Base-by-base conservation (phyloP, 2,113 vertebrate species). In the Channa argus region DNA sequence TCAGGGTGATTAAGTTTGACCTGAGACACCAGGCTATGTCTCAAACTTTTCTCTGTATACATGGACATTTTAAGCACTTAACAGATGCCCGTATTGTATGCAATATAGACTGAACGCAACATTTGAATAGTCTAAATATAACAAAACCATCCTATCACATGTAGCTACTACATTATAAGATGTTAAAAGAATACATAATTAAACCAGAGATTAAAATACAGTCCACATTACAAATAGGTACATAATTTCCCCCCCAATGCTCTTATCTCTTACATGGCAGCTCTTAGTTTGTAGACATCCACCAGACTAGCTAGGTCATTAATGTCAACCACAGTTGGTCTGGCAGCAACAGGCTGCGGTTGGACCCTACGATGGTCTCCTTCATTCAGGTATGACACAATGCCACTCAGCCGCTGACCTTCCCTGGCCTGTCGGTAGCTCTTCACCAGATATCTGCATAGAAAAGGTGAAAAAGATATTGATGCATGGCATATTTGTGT, bases 351-450 rank as follows among this genome's bases (percentile, higher is more conserved):
- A 0, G 95, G 94, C 63, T 96, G 98, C 0, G 96, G 94, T 91
- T 97, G 97, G 74, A 99, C 84, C 45, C 92, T 94, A 53, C 79
- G 93, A 8, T 89, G 92, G 10, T 90, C 86, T 15, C 94, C 75
- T 45, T 98, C 96, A 0, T 97, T 99, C 70, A 99, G 93, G 90
- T 99, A 99, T 8, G 98, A 98, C 69, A 99, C 95, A 46, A 90
- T 96, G 70, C 98, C 98, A 3, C 90, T 92, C 15, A 98, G 93
- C 82, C 88, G 77, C 82, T 97, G 95, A 13, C 98, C 98, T 3
- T 94, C 94, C 37, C 84, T 89, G 6, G 94, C 96, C 68, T 98
- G 97, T 8, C 89, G 91, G 73, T 98, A 98, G 86, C 96, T 96
- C 92, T 99, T 99, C 82, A 99, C 85, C 82, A 99, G 92, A 91